Conservation (phyloP, 2,888 invertebrate species). For the Pristionchus arcanus region DNA sequence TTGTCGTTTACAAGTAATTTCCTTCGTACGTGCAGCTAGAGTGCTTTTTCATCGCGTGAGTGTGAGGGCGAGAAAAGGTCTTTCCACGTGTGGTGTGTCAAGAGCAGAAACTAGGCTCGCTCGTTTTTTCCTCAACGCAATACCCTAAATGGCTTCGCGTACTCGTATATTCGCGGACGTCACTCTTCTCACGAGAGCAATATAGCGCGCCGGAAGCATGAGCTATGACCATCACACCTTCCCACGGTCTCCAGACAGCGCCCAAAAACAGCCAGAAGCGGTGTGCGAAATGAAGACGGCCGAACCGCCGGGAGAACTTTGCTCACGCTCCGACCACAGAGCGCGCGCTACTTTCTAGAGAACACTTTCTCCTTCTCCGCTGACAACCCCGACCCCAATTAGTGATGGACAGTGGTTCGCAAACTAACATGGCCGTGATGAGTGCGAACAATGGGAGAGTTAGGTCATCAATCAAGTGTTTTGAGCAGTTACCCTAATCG, state of each 20-base stretch:
- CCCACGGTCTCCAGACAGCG: no score
- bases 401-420: neutral
- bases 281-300: neutral
- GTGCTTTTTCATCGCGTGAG: neutral
- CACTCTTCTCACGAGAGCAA: neutral
- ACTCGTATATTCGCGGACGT: neutral
- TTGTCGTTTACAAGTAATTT: neutral
- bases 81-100: neutral
- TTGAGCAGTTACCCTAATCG: neutral
- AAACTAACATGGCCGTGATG: neutral
- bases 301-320: neutral
- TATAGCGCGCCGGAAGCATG: neutral
- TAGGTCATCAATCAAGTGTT: neutral
- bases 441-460: neutral
- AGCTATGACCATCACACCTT: neutral
- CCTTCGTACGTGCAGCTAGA: no score
- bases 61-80: neutral
- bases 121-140: neutral
- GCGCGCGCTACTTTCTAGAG: slow-evolving; percentile 11
- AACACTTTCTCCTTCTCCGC: neutral
- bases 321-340: neutral
- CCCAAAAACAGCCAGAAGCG: no score
- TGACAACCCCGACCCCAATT: neutral
- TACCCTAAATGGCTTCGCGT: neutral
- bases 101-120: neutral